phyloP scores from a whole-genome alignment of 2,797 vertebrate genomes.

The Cryptoprocta ferox region DNA sequence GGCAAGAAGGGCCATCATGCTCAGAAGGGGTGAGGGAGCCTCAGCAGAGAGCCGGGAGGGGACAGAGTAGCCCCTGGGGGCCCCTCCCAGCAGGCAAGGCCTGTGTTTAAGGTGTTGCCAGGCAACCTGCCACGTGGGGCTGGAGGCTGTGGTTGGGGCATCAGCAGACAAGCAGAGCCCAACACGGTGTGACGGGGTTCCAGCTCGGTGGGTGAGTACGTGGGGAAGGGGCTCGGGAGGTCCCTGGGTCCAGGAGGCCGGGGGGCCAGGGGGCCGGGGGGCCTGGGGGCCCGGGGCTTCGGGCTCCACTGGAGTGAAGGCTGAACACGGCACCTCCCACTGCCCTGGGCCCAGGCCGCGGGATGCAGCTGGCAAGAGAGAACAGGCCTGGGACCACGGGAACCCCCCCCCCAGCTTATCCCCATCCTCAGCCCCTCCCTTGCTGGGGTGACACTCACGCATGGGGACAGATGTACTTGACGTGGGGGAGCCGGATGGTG shows the following conservation, averaged over 20 bases:
- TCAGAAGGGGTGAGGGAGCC: not conserved
- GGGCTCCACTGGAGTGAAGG: not conserved
- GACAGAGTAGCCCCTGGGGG: not conserved
- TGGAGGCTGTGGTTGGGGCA: conserved; percentile 53
- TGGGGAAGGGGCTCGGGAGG: not conserved
- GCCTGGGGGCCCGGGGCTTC: not conserved
- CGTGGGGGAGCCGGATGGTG: conserved; percentile 93
- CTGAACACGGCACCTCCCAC: not conserved
- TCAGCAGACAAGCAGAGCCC: conserved; percentile 30
- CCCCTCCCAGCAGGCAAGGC: conserved; percentile 63
- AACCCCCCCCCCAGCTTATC: not conserved
- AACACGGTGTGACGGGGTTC: not conserved
- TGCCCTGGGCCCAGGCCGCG: not conserved
- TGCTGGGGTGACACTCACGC: conserved; percentile 90
- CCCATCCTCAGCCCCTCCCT: not conserved
- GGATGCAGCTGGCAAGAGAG: not conserved
- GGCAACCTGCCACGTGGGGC: conserved; percentile 78
- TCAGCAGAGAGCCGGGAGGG: not conserved
- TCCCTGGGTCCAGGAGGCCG: conserved; percentile 17
- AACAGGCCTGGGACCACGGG: not conserved
- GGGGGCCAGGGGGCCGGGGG: not conserved
- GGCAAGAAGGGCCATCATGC: not conserved
- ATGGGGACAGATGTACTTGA: conserved; percentile 98
- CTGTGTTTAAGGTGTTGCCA: conserved; percentile 79
- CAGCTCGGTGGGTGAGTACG: conserved; percentile 67